Percentiles rank a stretch among this genome's conserved stretches.
These are phyloP conservation scores for Mesoclemmys tuberculata DNA, from an alignment of 2,113 vertebrate genomes.

Conservation along the genomic window DNA sequence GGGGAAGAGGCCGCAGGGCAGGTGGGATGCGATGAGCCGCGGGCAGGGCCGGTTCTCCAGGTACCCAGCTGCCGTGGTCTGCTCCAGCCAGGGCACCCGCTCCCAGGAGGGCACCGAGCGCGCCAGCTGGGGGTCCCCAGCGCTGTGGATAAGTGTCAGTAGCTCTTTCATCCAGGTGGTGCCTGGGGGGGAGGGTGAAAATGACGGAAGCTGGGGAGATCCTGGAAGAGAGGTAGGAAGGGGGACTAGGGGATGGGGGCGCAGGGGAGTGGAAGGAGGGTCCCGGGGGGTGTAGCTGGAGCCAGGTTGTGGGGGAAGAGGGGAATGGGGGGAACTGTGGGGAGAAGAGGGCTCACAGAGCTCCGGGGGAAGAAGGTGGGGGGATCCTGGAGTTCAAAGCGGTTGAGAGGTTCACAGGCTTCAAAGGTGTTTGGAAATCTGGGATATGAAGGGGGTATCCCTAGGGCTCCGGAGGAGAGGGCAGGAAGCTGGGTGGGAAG, in stretches of 20 bases:
- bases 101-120: slow-evolving; percentile 81
- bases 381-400: neutral
- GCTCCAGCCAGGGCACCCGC: slow-evolving; percentile 83
- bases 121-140: slow-evolving; percentile 74
- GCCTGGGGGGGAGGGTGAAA: neutral
- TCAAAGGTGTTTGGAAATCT: no score
- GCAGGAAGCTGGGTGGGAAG: neutral
- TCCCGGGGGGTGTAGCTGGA: no score
- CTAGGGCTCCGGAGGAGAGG: neutral
- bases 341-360: no score
- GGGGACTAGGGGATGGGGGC: no score
- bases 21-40: slow-evolving; percentile 79
- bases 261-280: neutral
- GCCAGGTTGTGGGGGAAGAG: neutral
- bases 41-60: slow-evolving; percentile 68
- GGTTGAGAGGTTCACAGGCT: no score
- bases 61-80: slow-evolving; percentile 32
- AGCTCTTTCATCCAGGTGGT: neutral
- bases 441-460: neutral
- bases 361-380: neutral
- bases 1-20: slow-evolving; percentile 79
- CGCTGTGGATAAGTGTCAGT: slow-evolving; percentile 51
- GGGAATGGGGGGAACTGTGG: neutral
- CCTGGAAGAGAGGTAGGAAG: neutral
- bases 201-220: neutral